Conservation (phyloP, 2,113 vertebrate genomes). For the Pimephales promelas region DNA sequence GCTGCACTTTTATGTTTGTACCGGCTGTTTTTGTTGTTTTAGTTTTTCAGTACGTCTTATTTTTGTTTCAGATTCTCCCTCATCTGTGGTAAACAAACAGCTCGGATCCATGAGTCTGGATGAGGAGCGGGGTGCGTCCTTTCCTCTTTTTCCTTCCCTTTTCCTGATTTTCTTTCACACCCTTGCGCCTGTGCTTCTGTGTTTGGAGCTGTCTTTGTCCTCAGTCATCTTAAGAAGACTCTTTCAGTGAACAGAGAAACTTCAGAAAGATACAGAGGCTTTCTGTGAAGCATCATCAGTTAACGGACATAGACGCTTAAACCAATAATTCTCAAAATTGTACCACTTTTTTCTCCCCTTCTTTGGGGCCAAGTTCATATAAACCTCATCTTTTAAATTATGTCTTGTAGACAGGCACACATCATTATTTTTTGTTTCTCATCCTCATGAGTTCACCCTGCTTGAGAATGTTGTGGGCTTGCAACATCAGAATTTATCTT, state of each 20-base stretch:
- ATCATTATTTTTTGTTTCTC: neutral
- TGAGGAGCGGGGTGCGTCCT: conserved; percentile 94
- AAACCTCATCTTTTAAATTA: conserved; percentile 8
- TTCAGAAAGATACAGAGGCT: neutral
- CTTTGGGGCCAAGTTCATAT: conserved; percentile 4
- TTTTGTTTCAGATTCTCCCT: conserved; percentile 99
- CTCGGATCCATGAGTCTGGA: conserved; percentile 99
- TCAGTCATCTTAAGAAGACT: neutral
- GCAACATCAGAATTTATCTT: neutral
- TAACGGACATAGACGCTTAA: neutral
- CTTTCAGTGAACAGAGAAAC: neutral
- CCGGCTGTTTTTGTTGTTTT: conserved; percentile 36
- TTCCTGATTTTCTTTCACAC: conserved; percentile 11
- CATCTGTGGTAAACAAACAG: conserved; percentile 98
- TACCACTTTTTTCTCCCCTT: conserved; percentile 3
- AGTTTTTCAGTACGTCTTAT: conserved; percentile 84
- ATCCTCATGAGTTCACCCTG: neutral
- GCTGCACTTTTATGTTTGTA: conserved; percentile 19
- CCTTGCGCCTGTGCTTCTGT: conserved; percentile 5
- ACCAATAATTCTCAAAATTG: too few species aligned
- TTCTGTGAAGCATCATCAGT: conserved; percentile 15
- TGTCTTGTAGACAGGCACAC: neutral
- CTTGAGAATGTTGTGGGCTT: neutral
- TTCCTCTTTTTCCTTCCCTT: conserved; percentile 51
- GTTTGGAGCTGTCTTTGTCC: neutral